A percentile compares a stretch with the other conserved stretches of the same genome.
Conservation (phyloP, 2,797 vertebrate species). For the Moxostoma hubbsi region DNA sequence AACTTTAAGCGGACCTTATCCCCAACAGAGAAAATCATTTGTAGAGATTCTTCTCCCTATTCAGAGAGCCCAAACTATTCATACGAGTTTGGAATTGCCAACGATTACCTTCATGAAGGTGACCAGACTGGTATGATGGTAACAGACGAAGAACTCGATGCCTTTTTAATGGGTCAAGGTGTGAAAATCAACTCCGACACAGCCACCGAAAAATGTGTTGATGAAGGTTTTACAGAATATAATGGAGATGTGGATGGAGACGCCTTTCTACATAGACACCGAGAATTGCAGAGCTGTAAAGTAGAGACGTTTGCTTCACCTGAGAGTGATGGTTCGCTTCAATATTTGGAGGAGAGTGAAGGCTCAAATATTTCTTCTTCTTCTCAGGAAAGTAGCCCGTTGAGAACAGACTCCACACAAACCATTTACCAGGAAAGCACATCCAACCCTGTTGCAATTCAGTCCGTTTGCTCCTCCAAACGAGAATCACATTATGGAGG, state of each 20-base stretch:
- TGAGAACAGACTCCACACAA: slow-evolving; percentile 49
- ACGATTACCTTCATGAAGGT: slow-evolving; percentile 79
- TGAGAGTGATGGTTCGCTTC: slow-evolving; percentile 69
- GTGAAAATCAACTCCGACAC: slow-evolving; percentile 61
- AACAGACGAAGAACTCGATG: slow-evolving; percentile 92
- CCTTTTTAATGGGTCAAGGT: slow-evolving; percentile 84
- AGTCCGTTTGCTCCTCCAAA: slow-evolving; percentile 61
- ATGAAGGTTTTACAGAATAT: slow-evolving; percentile 62
- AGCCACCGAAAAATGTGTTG: slow-evolving; percentile 59
- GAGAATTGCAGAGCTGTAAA: slow-evolving; percentile 62
- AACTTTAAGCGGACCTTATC: slow-evolving; percentile 53
- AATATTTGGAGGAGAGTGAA: slow-evolving; percentile 57
- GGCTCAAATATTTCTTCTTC: slow-evolving; percentile 56
- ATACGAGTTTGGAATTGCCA: slow-evolving; percentile 60
- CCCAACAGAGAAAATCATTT: slow-evolving; percentile 58
- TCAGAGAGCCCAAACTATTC: slow-evolving; percentile 70
- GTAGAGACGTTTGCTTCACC: slow-evolving; percentile 64
- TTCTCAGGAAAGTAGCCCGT: slow-evolving; percentile 59
- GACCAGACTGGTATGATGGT: slow-evolving; percentile 80
- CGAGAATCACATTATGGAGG: slow-evolving; percentile 76
- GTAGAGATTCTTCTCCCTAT: slow-evolving; percentile 35
- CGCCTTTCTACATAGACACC: slow-evolving; percentile 53
- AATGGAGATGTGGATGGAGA: slow-evolving; percentile 54
- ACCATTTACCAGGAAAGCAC: slow-evolving; percentile 36
- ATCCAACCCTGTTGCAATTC: slow-evolving; percentile 61